Percentiles rank a stretch among this genome's conserved stretches.
phyloP scores from a whole-genome alignment of 2,888 invertebrate species.

The Amblyjoppa fuscipennis region DNA sequence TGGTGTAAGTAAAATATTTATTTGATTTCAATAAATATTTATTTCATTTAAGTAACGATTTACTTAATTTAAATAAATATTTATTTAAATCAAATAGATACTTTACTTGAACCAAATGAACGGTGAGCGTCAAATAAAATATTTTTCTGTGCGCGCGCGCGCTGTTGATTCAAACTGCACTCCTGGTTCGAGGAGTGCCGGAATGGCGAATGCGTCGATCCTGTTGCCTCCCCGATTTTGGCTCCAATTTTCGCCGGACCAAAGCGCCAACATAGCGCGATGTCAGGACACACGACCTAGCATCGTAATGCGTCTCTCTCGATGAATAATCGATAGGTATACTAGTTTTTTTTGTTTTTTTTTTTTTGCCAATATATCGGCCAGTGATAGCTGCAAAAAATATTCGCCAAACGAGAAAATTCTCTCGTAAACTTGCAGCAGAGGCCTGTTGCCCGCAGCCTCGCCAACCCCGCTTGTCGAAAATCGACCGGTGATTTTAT shows the following conservation, averaged over 20 bases:
- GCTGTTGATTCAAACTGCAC: background rate
- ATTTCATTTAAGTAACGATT: no score
- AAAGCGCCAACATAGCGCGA: constrained; percentile 39
- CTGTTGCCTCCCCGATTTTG: constrained; percentile 35
- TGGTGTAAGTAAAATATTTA: no score
- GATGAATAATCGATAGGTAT: constrained; percentile 73
- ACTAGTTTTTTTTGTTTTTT: constrained; percentile 21
- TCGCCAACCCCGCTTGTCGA: background rate
- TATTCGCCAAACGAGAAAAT: constrained; percentile 56
- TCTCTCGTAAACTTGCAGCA: constrained; percentile 28
- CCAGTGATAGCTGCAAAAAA: constrained; percentile 42
- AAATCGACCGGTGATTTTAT: constrained; percentile 64
- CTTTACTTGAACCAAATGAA: no score
- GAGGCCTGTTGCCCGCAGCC: constrained; percentile 26
- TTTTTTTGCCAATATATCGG: constrained; percentile 43
- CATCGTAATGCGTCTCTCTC: constrained; percentile 73
- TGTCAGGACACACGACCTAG: constrained; percentile 59
- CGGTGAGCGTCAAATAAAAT: no score
- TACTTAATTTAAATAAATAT: no score
- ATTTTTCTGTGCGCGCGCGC: no score
- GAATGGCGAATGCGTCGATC: constrained; percentile 49
- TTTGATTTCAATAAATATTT: no score
- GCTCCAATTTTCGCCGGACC: constrained; percentile 26
- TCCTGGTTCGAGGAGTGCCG: constrained; percentile 58
- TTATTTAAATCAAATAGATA: no score